These are phyloP conservation scores for Wiebesia pumilae DNA, from an alignment of 1,140 invertebrate species.

Conservation along the genomic window DNA sequence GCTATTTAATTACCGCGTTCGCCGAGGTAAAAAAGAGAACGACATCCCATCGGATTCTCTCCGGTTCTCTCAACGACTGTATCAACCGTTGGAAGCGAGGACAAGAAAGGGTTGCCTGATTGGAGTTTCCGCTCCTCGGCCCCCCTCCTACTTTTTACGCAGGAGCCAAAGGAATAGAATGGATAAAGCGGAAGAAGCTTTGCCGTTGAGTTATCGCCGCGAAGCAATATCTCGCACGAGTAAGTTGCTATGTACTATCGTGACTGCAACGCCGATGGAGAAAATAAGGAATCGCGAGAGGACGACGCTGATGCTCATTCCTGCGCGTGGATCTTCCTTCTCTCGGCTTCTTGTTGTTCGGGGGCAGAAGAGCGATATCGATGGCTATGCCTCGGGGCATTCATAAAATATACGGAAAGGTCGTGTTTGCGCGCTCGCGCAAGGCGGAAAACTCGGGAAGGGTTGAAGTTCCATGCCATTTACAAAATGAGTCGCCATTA, in stretches of 20 bases:
- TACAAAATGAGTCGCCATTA: conserved; percentile 74
- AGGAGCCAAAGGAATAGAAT: conserved; percentile 49
- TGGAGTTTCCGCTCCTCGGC: conserved; percentile 15
- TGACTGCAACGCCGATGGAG: conserved; percentile 51
- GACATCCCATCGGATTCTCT: background rate
- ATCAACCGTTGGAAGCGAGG: background rate
- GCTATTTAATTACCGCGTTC: conserved; percentile 47
- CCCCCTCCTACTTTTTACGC: background rate
- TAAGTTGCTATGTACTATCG: conserved; percentile 10
- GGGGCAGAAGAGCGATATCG: conserved; percentile 56
- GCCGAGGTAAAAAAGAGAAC: conserved; percentile 41
- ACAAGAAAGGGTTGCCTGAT: conserved; percentile 49
- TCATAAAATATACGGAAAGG: conserved; percentile 57
- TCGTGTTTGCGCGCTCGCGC: background rate
- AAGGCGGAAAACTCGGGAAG: conserved; percentile 11
- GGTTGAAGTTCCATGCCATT: conserved; percentile 71
- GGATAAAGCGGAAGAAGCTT: conserved; percentile 41
- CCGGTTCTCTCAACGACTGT: background rate
- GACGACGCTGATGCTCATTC: background rate
- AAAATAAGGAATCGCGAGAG: conserved; percentile 55
- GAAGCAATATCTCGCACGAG: conserved; percentile 59
- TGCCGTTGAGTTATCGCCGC: conserved; percentile 59
- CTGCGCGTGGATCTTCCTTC: background rate
- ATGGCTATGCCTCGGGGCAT: conserved; percentile 60
- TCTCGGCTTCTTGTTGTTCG: conserved; percentile 36